Conservation (phyloP, 2,113 vertebrate species). For the Myrmecophaga tridactyla region DNA sequence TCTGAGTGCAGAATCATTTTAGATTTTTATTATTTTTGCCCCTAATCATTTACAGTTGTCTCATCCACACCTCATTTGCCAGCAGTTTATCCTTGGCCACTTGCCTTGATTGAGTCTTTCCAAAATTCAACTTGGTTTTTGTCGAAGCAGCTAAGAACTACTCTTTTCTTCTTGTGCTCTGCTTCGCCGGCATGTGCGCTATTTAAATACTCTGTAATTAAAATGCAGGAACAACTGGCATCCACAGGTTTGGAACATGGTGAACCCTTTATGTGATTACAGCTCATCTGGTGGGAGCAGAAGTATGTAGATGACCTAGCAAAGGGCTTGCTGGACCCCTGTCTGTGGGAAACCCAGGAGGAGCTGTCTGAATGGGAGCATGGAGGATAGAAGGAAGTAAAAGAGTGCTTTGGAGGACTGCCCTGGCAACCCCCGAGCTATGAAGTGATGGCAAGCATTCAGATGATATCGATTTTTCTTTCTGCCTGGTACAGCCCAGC, state of each 20-base stretch:
- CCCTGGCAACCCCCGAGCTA: slow-evolving; percentile 53
- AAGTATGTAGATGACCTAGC: accelerated
- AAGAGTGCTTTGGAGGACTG: slow-evolving; percentile 37
- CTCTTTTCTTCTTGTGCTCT: background rate
- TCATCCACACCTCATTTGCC: slow-evolving; percentile 67
- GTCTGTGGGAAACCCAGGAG: background rate
- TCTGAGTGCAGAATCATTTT: background rate
- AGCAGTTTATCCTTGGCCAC: slow-evolving; percentile 34
- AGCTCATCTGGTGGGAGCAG: background rate
- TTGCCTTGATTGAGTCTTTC: slow-evolving; percentile 37
- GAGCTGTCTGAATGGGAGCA: slow-evolving; percentile 24
- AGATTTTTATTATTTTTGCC: slow-evolving; percentile 43
- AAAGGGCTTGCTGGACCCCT: background rate
- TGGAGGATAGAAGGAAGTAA: slow-evolving; percentile 42
- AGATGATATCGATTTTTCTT: slow-evolving; percentile 60
- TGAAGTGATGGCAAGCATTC: slow-evolving; percentile 46
- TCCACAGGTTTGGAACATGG: background rate
- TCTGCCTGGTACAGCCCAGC: slow-evolving; percentile 48
- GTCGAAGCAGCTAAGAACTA: background rate
- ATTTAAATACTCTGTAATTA: background rate
- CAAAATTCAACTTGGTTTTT: slow-evolving; percentile 11
- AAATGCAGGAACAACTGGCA: background rate
- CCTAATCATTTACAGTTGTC: slow-evolving; percentile 48
- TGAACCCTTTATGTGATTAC: too few species aligned
- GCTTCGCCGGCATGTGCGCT: background rate